phyloP scores from a whole-genome alignment of 2,113 vertebrate genomes.

The Anas platyrhynchos region DNA sequence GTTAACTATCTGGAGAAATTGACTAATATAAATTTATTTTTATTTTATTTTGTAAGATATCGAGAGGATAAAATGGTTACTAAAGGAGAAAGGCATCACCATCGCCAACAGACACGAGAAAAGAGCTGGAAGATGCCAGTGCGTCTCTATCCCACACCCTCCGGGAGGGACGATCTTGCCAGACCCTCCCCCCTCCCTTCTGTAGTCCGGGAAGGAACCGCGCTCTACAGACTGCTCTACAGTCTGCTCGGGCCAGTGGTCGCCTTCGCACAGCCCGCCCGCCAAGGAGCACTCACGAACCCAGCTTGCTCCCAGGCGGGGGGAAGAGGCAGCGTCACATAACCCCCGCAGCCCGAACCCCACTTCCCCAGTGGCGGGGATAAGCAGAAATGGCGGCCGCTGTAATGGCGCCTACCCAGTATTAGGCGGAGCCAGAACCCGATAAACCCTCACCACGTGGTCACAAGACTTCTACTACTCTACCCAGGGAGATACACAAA shows the following conservation, averaged over 20 bases:
- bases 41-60: no score
- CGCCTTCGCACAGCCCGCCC: neutral
- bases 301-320: neutral
- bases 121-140: neutral
- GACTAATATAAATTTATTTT: no score
- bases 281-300: neutral
- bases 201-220: neutral
- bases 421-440: constrained; percentile 67
- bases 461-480: constrained; percentile 21
- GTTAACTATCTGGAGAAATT: no score
- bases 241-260: neutral
- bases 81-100: no score
- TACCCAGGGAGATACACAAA: constrained; percentile 3
- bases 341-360: neutral
- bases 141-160: neutral
- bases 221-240: neutral
- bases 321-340: neutral
- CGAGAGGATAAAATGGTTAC: no score
- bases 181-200: neutral
- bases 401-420: constrained; percentile 74
- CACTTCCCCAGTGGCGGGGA: neutral
- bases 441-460: constrained; percentile 69
- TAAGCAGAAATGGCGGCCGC: constrained; percentile 74
- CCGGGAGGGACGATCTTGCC: neutral
- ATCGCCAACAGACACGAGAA: neutral